A percentile compares a stretch with the other conserved stretches of the same genome.
Conservation (phyloP, 2,888 invertebrate species). For the Zaprionus bogoriensis region DNA sequence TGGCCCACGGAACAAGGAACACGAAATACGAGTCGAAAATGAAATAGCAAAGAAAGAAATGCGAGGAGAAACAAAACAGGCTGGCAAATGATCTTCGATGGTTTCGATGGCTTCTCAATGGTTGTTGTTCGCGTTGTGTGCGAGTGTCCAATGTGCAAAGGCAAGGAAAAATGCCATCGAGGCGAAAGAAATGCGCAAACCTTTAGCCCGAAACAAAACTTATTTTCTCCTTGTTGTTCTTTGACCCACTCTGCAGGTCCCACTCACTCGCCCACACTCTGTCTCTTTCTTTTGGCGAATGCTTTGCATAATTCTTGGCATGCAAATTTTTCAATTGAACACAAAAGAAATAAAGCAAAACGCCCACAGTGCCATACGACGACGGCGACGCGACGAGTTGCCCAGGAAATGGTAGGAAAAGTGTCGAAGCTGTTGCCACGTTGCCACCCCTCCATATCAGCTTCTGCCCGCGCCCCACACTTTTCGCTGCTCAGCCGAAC, state of each 20-base stretch:
- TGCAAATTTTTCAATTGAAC: conserved; percentile 75
- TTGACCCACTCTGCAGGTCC: conserved; percentile 39
- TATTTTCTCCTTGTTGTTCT: conserved; percentile 51
- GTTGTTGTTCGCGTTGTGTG: conserved; percentile 30
- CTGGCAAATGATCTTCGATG: conserved; percentile 65
- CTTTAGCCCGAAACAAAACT: conserved; percentile 52
- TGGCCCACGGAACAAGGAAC: conserved; percentile 19
- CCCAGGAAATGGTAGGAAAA: conserved; percentile 65
- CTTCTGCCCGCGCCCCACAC: background rate
- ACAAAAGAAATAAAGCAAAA: conserved; percentile 67
- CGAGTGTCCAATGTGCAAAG: conserved; percentile 39
- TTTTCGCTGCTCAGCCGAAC: conserved; percentile 3
- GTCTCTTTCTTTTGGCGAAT: conserved; percentile 22
- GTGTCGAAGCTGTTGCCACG: conserved; percentile 66
- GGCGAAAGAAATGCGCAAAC: conserved; percentile 53
- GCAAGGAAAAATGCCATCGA: conserved; percentile 23
- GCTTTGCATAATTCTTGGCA: conserved; percentile 76
- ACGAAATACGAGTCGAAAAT: conserved; percentile 44
- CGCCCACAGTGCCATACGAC: conserved; percentile 47
- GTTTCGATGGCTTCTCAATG: conserved; percentile 57
- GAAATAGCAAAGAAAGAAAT: conserved; percentile 46
- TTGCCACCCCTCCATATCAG: conserved; percentile 15
- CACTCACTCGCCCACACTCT: background rate
- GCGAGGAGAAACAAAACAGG: conserved; percentile 11
- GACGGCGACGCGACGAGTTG: conserved; percentile 48